Base-by-base conservation (phyloP, 2,797 vertebrate genomes). In the Lutra lutra region DNA sequence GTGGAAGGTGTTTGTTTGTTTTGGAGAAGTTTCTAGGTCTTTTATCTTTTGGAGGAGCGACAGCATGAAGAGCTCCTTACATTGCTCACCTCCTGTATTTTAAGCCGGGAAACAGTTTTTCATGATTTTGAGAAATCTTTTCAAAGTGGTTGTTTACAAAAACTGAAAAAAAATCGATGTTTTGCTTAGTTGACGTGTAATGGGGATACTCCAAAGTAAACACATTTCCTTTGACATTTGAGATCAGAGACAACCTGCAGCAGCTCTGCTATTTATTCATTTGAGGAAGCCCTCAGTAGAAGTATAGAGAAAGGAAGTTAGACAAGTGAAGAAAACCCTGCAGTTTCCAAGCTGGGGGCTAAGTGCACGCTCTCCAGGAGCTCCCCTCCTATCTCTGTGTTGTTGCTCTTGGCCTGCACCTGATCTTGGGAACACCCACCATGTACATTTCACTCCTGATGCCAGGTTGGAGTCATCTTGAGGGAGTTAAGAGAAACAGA, bases 151-250 rank as follows among this genome's bases (percentile, higher is more conserved):
- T 70, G 4, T 68, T 80, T 66, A 88, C 7, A 60, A 77, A 91
- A 72, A 51, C 51, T 43, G 73, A 20, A 60, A 84, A 46, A 84
- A 84, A 79, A 88, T 7, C 46, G 4, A 8, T 84, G 12, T 90
- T 97, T 88, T 77, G 4, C 23, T 80, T 96, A 43, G 23, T 56
- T 89, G 88, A 66, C 23, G 18, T 86, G 58, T 84, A 64, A 94
- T 51, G 92, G 38, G 7, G 35, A 56, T 27, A 88, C 20, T 46
- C 23, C 27, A 91, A 35, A 46, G 89, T 92, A 94, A 94, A 54
- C 66, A 14, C 11, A 56, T 66, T 87, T 82, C 83, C 32, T 66
- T 4, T 89, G 56, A 79, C 29, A 54, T 94, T 90, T 92, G 29
- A 48, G n/a, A 85, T 92, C 11, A 56, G 56, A 92, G 79, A 35